Conservation (phyloP, 2,888 invertebrate genomes). For the Conomelus anceps region DNA sequence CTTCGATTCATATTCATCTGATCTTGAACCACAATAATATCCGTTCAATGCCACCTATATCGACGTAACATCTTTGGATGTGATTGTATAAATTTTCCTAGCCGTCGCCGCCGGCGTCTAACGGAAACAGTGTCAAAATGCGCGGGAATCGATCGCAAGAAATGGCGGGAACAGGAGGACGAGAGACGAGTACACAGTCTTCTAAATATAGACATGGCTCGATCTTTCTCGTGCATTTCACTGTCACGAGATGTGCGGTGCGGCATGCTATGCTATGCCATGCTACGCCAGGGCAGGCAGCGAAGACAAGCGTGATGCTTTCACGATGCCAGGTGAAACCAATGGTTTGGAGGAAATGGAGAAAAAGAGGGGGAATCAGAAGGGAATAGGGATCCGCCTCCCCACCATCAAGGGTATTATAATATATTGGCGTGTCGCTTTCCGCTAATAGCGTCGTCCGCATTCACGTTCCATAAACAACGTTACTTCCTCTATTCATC, state of each 20-base stretch:
- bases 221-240: neutral
- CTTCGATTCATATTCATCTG: neutral
- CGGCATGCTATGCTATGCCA: neutral
- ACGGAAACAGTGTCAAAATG: too few species aligned
- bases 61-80: neutral
- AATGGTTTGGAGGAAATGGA: neutral
- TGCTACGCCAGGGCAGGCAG: neutral
- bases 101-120: too few species aligned
- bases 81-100: neutral
- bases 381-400: neutral
- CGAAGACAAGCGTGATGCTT: neutral
- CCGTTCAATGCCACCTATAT: neutral
- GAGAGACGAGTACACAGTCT: neutral
- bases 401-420: too few species aligned
- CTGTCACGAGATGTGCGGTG: neutral
- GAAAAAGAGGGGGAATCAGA: neutral
- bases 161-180: neutral
- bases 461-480: neutral
- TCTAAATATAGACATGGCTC: neutral
- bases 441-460: neutral
- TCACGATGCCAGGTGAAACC: neutral
- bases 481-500: neutral
- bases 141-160: neutral
- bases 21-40: neutral
- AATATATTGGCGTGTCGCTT: neutral